phyloP scores from a whole-genome alignment of 2,888 invertebrate genomes.

The Griposia aprilina region DNA sequence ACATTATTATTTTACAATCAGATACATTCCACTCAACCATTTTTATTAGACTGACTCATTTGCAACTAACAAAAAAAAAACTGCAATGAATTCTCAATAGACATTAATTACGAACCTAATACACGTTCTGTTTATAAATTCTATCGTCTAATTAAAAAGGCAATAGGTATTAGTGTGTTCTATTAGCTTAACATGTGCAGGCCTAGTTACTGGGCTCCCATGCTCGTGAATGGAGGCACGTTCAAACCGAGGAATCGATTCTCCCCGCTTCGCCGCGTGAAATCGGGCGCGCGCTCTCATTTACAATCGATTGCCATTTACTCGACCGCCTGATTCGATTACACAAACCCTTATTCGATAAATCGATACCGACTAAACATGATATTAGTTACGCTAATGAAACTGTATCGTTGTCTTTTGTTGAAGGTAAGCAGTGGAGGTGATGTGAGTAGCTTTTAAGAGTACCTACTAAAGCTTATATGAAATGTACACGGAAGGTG shows the following conservation, averaged over 20 bases:
- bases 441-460: slow-evolving; percentile 2
- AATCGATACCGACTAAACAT: slow-evolving; percentile 66
- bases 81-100: slow-evolving; percentile 35
- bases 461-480: not conserved
- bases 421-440: not conserved
- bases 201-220: slow-evolving; percentile 70
- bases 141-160: slow-evolving; percentile 52
- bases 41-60: slow-evolving; percentile 35
- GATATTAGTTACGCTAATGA: slow-evolving; percentile 60
- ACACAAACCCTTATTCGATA: slow-evolving; percentile 77
- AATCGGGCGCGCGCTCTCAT: slow-evolving; percentile 85
- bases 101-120: slow-evolving; percentile 40
- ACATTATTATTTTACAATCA: slow-evolving; percentile 10
- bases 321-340: slow-evolving; percentile 82
- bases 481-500: not conserved
- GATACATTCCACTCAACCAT: slow-evolving; percentile 8
- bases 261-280: slow-evolving; percentile 85
- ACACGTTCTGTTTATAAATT: slow-evolving; percentile 35
- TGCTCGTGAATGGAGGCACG: slow-evolving; percentile 78
- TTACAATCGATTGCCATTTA: slow-evolving; percentile 82
- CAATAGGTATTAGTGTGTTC: slow-evolving; percentile 48
- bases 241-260: slow-evolving; percentile 83
- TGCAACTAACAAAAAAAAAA: slow-evolving; percentile 35
- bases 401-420: slow-evolving; percentile 40
- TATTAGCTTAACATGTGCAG: slow-evolving; percentile 55